Percentiles rank a stretch among this genome's conserved stretches.
These are phyloP conservation scores for Caloenas nicobarica DNA, from an alignment of 2,113 vertebrate genomes.

Conservation along the genomic window DNA sequence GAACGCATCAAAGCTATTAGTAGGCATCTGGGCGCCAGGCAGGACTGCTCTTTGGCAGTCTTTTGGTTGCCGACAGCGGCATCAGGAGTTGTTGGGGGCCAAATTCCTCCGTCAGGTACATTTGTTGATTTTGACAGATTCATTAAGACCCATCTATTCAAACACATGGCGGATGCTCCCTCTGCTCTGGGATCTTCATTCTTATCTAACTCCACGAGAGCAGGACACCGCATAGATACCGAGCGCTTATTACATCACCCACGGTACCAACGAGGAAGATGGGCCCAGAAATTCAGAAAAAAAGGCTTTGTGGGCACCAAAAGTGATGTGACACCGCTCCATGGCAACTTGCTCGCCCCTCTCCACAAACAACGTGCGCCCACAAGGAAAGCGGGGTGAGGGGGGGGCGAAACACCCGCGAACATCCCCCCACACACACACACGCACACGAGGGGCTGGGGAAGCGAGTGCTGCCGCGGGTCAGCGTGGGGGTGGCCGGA, in stretches of 20 bases:
- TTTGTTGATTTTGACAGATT: background rate
- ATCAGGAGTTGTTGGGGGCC: background rate
- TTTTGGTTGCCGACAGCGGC: background rate
- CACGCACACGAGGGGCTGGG: background rate
- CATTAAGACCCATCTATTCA: background rate
- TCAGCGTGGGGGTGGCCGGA: background rate
- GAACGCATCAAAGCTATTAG: background rate
- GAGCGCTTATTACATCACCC: constrained; percentile 29
- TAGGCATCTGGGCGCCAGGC: background rate
- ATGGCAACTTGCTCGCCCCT: constrained; percentile 8
- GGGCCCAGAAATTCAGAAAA: background rate
- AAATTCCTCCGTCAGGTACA: background rate
- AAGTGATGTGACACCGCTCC: constrained; percentile 19
- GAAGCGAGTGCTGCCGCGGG: background rate
- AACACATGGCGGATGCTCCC: background rate
- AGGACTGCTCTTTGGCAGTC: background rate
- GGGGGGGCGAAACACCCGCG: too few species aligned
- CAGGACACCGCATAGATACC: constrained; percentile 14
- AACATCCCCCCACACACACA: background rate
- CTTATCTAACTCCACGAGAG: background rate
- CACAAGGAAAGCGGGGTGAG: background rate
- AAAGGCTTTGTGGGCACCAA: background rate
- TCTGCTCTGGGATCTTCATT: background rate
- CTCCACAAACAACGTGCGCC: background rate
- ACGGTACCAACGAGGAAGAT: background rate